These are phyloP conservation scores for Anagrus nilaparvatae DNA, from an alignment of 1,140 invertebrate species.

Conservation along the genomic window DNA sequence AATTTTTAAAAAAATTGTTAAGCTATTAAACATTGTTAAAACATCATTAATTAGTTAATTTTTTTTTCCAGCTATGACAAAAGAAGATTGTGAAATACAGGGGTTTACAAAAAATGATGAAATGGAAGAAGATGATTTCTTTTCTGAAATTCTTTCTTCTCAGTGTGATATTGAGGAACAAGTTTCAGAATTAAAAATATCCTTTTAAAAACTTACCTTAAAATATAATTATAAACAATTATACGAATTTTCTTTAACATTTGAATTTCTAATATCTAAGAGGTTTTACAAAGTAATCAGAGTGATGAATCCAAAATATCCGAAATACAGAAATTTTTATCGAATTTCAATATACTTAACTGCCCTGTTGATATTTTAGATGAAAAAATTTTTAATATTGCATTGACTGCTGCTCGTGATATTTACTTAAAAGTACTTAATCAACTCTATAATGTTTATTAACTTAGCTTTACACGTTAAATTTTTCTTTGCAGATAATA, in stretches of 20 bases:
- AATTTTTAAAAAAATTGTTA: too few relatives aligned
- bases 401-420: conserved; percentile 20
- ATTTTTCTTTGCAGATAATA: conserved; percentile 17
- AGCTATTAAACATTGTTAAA: too few relatives aligned
- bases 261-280: conserved; percentile 16
- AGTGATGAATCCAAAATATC: conserved; percentile 1
- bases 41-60: too few relatives aligned
- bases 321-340: conserved; percentile 9
- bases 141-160: conserved; percentile 7
- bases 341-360: not conserved
- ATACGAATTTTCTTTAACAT: conserved; percentile 20
- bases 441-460: not conserved
- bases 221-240: not conserved
- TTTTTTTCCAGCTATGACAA: too few relatives aligned
- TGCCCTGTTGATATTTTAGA: conserved; percentile 15
- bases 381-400: conserved; percentile 22
- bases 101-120: too few relatives aligned
- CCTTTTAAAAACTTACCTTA: conserved; percentile 20
- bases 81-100: too few relatives aligned
- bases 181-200: conserved; percentile 23
- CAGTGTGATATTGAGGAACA: conserved; percentile 11
- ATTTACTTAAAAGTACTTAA: conserved; percentile 29
- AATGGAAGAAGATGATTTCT: conserved; percentile 10
- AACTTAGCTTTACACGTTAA: not conserved
- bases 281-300: conserved; percentile 18